Evolutionary conservation across 2,113 vertebrate species (phyloP).

Genomic region (Urocynchramus pylzowi): DNA sequence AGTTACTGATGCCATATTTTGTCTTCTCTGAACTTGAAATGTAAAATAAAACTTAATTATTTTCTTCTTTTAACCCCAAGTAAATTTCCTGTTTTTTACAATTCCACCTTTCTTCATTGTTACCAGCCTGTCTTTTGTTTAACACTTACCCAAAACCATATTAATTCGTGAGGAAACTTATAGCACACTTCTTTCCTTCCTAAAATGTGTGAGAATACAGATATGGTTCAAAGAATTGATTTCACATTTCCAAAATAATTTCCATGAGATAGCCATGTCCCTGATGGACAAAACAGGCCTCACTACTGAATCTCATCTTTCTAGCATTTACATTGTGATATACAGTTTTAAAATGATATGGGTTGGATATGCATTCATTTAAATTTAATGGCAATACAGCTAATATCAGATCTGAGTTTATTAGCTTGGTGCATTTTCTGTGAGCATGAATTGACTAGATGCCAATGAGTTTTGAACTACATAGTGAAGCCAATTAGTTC

Average conservation of each 20-base stretch:
- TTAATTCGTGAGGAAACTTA: not conserved
- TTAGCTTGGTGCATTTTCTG: not conserved
- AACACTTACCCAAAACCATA: not conserved
- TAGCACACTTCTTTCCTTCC: not conserved
- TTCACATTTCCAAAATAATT: not conserved
- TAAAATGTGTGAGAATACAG: not conserved
- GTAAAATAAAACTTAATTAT: not conserved
- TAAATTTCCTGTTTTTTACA: not conserved
- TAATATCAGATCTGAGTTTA: conserved; percentile 22
- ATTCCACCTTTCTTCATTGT: not conserved
- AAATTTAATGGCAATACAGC: conserved; percentile 19
- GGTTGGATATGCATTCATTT: not conserved
- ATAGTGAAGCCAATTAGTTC: conserved; percentile 54
- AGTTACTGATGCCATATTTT: not conserved
- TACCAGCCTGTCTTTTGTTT: not conserved
- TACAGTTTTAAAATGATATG: not conserved
- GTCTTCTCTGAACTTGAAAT: not conserved
- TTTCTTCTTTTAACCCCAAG: not conserved
- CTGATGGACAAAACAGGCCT: not conserved
- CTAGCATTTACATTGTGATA: not conserved
- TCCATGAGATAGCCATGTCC: not conserved
- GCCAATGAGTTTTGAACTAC: conserved; percentile 50
- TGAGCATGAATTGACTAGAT: conserved; percentile 8
- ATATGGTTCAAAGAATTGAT: not conserved
- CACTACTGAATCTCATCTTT: not conserved